phyloP scores from a whole-genome alignment of 2,113 vertebrate genomes.

The Corythornis cristatus region DNA sequence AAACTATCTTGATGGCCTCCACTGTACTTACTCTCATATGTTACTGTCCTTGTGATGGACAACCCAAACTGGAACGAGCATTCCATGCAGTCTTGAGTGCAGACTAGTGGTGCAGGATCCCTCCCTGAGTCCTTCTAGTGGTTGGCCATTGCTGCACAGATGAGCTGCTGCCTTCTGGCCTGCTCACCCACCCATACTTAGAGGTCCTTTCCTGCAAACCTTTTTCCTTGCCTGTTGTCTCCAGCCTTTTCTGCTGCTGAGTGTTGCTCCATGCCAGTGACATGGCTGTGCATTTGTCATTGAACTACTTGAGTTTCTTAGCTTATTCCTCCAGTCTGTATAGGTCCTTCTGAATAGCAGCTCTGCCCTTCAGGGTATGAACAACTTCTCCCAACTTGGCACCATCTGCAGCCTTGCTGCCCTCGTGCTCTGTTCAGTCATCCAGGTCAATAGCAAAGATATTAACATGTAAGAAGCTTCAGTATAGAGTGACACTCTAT shows the following conservation, averaged over 20 bases:
- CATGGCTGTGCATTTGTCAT: neutral
- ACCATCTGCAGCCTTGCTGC: neutral
- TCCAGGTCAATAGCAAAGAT: neutral
- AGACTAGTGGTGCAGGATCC: neutral
- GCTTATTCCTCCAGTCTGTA: neutral
- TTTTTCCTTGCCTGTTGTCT: neutral
- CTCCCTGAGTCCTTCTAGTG: neutral
- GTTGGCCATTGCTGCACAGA: neutral
- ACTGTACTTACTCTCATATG: neutral
- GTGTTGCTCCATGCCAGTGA: neutral
- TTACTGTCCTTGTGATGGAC: neutral
- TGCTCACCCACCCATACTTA: neutral
- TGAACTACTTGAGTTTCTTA: neutral
- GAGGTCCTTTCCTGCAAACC: neutral
- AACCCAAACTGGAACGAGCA: neutral
- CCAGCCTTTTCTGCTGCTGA: neutral
- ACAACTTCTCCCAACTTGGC: neutral
- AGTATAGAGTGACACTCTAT: neutral
- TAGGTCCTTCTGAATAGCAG: neutral
- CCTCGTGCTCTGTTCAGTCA: neutral
- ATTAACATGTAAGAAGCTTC: neutral
- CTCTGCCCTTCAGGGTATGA: neutral
- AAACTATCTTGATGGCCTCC: neutral
- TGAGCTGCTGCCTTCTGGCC: neutral
- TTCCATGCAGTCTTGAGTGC: rapidly evolving